These are phyloP conservation scores for Mus pahari DNA, from an alignment of 2,113 vertebrate genomes.

Conservation along the genomic window DNA sequence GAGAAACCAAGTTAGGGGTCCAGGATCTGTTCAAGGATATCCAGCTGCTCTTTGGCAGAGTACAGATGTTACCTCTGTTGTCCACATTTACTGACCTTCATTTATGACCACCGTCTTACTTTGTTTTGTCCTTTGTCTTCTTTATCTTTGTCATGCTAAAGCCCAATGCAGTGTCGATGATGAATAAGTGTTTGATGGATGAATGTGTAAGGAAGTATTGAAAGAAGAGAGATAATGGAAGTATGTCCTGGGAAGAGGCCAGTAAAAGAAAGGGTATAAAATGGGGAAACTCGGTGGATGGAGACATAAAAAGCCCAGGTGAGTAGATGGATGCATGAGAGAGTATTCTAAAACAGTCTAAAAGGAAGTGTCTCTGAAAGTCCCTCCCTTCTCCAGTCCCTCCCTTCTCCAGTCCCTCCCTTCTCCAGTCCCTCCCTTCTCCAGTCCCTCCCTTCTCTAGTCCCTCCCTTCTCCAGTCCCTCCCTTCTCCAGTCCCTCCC, in stretches of 20 bases:
- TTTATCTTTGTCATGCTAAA: not conserved
- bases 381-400: not conserved
- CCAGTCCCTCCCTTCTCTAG: too few species aligned
- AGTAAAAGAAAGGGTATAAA: not conserved
- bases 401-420: not conserved
- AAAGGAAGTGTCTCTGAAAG: not conserved
- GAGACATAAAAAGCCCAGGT: not conserved
- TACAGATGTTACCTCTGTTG: not conserved
- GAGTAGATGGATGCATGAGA: not conserved
- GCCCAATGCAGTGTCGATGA: not conserved
- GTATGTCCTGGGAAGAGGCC: not conserved
- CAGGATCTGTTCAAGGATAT: not conserved
- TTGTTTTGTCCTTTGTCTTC: not conserved
- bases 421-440: not conserved
- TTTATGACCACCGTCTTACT: not conserved
- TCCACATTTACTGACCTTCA: not conserved
- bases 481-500: not conserved
- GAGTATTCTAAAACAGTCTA: not conserved
- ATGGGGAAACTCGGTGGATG: not conserved
- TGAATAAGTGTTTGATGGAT: not conserved
- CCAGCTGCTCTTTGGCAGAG: not conserved
- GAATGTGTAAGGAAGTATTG: not conserved
- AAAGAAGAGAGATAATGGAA: conserved; percentile 1
- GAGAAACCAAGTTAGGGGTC: not conserved
- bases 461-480: too few species aligned